phyloP scores from a whole-genome alignment of 2,113 vertebrate species.

The Silurus meridionalis region DNA sequence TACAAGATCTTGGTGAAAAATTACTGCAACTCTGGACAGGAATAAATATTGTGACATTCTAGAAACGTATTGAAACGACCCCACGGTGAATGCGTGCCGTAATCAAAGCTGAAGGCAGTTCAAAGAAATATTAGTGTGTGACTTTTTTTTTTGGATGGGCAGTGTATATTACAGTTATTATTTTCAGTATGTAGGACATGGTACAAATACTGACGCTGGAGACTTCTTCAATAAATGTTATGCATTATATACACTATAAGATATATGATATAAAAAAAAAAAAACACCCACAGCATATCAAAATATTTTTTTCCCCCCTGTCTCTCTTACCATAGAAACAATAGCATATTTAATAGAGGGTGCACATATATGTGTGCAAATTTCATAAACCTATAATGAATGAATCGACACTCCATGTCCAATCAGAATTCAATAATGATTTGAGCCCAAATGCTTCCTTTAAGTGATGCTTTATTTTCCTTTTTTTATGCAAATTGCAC shows the following conservation, averaged over 20 bases:
- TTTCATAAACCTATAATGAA: background rate
- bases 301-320: background rate
- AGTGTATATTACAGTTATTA: background rate
- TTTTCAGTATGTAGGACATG: background rate
- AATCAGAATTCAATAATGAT: background rate
- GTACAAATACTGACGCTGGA: background rate
- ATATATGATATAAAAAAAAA: background rate
- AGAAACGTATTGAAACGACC: too few relatives aligned
- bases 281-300: background rate
- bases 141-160: too few relatives aligned
- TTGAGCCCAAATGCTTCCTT: too few relatives aligned
- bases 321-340: background rate
- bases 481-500: background rate
- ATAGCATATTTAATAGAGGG: background rate
- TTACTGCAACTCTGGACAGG: too few relatives aligned
- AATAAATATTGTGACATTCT: too few relatives aligned
- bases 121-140: too few relatives aligned
- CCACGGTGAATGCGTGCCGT: too few relatives aligned
- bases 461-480: background rate
- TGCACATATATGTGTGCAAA: too few relatives aligned
- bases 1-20: too few relatives aligned
- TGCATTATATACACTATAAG: too few relatives aligned
- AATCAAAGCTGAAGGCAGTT: too few relatives aligned
- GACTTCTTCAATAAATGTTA: background rate
- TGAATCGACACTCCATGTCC: background rate